These are phyloP conservation scores for Capromys pilorides DNA, from an alignment of 2,797 vertebrate genomes.

Conservation along the genomic window DNA sequence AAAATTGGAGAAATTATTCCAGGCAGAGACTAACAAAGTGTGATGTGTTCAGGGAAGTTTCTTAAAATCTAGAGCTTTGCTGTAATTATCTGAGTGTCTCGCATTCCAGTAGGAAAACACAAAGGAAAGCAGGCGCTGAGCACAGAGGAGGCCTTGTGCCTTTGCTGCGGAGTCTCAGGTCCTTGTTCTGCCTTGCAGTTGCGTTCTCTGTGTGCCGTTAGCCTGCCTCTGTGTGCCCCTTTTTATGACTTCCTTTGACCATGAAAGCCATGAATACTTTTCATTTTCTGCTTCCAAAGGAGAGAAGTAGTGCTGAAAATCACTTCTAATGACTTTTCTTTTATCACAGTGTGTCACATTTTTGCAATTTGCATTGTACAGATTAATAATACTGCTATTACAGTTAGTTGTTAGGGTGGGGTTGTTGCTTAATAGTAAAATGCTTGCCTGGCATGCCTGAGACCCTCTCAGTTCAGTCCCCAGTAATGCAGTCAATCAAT, in stretches of 20 bases:
- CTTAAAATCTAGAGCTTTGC: not conserved
- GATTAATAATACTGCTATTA: not conserved
- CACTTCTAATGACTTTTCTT: conserved; percentile 52
- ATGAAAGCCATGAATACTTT: not conserved
- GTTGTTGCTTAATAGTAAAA: not conserved
- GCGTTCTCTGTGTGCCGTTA: not conserved
- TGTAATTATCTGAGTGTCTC: not conserved
- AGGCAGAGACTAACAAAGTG: not conserved
- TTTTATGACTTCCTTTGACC: not conserved
- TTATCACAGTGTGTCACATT: conserved; percentile 24
- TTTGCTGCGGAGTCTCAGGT: not conserved
- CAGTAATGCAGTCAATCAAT: not conserved
- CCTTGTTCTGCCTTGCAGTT: not conserved
- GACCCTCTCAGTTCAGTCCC: not conserved
- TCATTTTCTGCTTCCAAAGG: conserved; percentile 33
- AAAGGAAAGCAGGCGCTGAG: not conserved
- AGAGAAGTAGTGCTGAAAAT: conserved; percentile 36
- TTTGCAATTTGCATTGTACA: conserved; percentile 48
- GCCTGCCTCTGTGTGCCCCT: not conserved
- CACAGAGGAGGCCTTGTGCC: not conserved
- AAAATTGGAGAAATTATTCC: conserved; percentile 24
- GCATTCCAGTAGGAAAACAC: not conserved
- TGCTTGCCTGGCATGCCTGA: not conserved
- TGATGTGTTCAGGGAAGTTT: not conserved
- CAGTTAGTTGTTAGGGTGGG: not conserved